These are phyloP conservation scores for Drosophila koepferae DNA, from an alignment of 2,888 invertebrate genomes.

Conservation along the genomic window DNA sequence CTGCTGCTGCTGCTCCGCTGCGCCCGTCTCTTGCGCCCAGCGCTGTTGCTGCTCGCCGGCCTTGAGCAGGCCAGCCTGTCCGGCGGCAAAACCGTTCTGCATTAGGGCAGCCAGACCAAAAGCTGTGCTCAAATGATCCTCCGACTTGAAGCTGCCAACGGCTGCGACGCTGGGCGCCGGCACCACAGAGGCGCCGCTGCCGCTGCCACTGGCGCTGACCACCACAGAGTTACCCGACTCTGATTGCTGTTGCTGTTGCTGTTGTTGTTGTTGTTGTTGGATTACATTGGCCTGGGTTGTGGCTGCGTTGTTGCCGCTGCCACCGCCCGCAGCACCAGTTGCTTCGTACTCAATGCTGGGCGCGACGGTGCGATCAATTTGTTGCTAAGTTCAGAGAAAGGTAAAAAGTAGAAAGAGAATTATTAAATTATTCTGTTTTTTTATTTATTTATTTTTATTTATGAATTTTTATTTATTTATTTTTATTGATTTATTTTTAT, in stretches of 20 bases:
- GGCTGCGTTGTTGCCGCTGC: slow-evolving; percentile 67
- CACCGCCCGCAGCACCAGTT: slow-evolving; percentile 65
- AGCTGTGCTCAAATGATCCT: slow-evolving; percentile 90
- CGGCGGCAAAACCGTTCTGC: slow-evolving; percentile 87
- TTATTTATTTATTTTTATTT: too few relatives aligned
- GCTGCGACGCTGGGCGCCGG: slow-evolving; percentile 68
- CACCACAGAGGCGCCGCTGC: slow-evolving; percentile 71
- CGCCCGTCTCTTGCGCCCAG: slow-evolving; percentile 68
- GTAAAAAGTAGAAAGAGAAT: background rate
- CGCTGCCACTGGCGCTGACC: slow-evolving; percentile 71
- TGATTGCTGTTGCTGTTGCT: slow-evolving; percentile 63
- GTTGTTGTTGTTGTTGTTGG: slow-evolving; percentile 65
- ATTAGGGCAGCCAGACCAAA: slow-evolving; percentile 91
- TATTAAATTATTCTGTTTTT: background rate
- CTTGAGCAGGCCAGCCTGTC: slow-evolving; percentile 72
- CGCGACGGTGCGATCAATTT: slow-evolving; percentile 85
- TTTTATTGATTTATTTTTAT: background rate
- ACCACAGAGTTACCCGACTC: slow-evolving; percentile 74
- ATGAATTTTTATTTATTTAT: too few relatives aligned
- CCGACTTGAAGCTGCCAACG: slow-evolving; percentile 87
- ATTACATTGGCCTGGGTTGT: slow-evolving; percentile 74
- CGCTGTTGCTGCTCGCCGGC: slow-evolving; percentile 77
- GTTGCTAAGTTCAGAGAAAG: slow-evolving; percentile 58
- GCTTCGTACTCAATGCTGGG: slow-evolving; percentile 85
- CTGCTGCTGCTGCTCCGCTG: slow-evolving; percentile 64